Percentiles rank a stretch among this genome's conserved stretches.
Conservation (phyloP, 1,140 invertebrate genomes). For the Melipona quadrifasciata region DNA sequence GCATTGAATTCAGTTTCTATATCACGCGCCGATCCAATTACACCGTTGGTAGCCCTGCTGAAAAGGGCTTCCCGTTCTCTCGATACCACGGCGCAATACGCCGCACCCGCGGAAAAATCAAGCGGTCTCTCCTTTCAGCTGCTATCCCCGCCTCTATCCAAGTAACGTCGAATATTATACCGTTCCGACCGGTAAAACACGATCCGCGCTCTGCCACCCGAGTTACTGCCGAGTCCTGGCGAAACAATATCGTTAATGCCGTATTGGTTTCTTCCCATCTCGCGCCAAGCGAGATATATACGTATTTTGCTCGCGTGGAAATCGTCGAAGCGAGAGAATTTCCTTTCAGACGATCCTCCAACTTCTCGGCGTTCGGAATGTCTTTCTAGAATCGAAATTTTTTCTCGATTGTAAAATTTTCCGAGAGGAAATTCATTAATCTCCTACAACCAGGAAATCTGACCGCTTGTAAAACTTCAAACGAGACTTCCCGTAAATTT, state of each 20-base stretch:
- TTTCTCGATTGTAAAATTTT: no score
- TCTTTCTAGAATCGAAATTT: no score
- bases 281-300: no score
- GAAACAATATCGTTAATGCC: neutral
- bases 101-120: slow-evolving; percentile 7
- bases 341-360: no score
- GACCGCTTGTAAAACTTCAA: no score
- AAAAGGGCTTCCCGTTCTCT: slow-evolving; percentile 28
- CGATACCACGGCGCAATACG: neutral
- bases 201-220: neutral
- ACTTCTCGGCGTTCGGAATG: no score
- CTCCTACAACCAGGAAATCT: no score
- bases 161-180: slow-evolving; percentile 2
- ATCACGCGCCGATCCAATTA: slow-evolving; percentile 55
- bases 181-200: neutral
- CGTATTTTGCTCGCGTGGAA: no score
- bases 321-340: no score
- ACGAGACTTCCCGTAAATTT: no score
- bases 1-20: slow-evolving; percentile 40
- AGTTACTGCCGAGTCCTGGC: neutral
- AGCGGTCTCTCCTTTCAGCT: neutral
- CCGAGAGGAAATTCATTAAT: no score
- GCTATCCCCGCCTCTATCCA: neutral
- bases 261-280: neutral
- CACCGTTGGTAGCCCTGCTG: slow-evolving; percentile 37